A percentile compares a stretch with the other conserved stretches of the same genome.
phyloP scores from a whole-genome alignment of 1,140 invertebrate genomes.

The Drosophila cardini region DNA sequence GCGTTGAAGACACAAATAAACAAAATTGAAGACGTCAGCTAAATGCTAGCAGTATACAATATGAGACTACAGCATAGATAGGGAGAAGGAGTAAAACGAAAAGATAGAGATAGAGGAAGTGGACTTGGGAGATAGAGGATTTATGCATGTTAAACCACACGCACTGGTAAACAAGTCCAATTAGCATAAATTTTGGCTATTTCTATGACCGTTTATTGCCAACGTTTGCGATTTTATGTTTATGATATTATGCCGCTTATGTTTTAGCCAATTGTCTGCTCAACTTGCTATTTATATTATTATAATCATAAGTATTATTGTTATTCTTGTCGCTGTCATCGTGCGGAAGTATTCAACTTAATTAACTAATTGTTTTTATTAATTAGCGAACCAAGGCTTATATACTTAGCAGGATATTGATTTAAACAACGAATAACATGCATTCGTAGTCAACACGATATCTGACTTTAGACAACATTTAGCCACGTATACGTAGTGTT shows the following conservation, averaged over 20 bases:
- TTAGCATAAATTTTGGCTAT: constrained; percentile 78
- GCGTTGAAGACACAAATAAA: constrained; percentile 64
- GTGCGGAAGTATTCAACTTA: constrained; percentile 65
- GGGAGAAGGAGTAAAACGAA: not conserved
- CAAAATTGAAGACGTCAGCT: constrained; percentile 75
- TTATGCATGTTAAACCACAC: constrained; percentile 62
- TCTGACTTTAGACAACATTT: too few relatives aligned
- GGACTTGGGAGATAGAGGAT: constrained; percentile 15
- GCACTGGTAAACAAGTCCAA: constrained; percentile 81
- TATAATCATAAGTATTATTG: constrained; percentile 20
- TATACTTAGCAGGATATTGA: constrained; percentile 43
- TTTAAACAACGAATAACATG: constrained; percentile 26
- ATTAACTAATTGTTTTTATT: constrained; percentile 82
- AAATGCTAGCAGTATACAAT: constrained; percentile 43
- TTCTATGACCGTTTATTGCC: constrained; percentile 71
- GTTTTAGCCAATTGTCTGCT: constrained; percentile 34
- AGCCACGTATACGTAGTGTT: too few relatives aligned
- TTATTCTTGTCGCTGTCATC: constrained; percentile 42
- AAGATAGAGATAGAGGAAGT: not conserved
- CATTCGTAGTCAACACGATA: too few relatives aligned
- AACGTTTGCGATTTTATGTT: constrained; percentile 81
- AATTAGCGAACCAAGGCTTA: constrained; percentile 61
- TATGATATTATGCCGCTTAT: constrained; percentile 63
- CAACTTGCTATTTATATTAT: constrained; percentile 34
- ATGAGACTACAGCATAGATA: not conserved